These are phyloP conservation scores for Halictus ligatus DNA, from an alignment of 2,888 invertebrate species.

Conservation along the genomic window DNA sequence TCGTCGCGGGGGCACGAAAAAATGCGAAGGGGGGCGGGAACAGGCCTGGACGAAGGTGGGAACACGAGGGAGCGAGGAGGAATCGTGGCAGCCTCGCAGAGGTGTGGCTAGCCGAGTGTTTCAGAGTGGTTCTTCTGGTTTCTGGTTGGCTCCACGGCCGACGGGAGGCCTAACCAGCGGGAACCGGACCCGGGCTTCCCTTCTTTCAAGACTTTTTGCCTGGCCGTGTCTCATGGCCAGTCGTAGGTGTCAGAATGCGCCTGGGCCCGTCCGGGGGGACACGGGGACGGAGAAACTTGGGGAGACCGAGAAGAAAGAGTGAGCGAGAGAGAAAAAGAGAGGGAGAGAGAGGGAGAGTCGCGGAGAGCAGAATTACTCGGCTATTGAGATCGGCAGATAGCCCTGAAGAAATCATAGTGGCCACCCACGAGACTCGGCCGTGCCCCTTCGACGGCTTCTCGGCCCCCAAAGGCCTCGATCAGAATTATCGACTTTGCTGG, in stretches of 20 bases:
- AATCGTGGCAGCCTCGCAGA: slow-evolving; percentile 76
- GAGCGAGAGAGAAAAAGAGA: slow-evolving; percentile 31
- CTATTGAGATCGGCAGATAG: slow-evolving; percentile 82
- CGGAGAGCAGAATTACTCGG: slow-evolving; percentile 79
- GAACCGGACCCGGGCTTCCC: slow-evolving; percentile 64
- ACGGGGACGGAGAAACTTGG: neutral
- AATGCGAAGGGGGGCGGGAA: slow-evolving; percentile 63
- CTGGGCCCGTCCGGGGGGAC: slow-evolving; percentile 38
- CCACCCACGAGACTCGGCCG: slow-evolving; percentile 79
- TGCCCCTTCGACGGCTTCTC: slow-evolving; percentile 31
- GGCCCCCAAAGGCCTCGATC: slow-evolving; percentile 17
- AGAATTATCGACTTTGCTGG: slow-evolving; percentile 11
- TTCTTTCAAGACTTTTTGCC: slow-evolving; percentile 68
- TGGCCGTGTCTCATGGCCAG: slow-evolving; percentile 75
- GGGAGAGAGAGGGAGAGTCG: slow-evolving; percentile 52
- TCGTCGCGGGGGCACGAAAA: slow-evolving; percentile 68
- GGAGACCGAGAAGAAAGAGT: neutral
- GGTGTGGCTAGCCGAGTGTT: slow-evolving; percentile 82
- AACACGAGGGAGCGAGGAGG: slow-evolving; percentile 71
- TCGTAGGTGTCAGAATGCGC: slow-evolving; percentile 80
- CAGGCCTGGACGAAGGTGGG: slow-evolving; percentile 52
- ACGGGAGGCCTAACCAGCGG: slow-evolving; percentile 81
- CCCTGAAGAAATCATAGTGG: slow-evolving; percentile 81
- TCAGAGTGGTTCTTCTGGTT: slow-evolving; percentile 80
- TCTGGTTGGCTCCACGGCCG: slow-evolving; percentile 82